Base-by-base conservation (phyloP, 37 sponge, comb jelly and placozoan genomes). In the Halisarca cf. caerulea region DNA sequence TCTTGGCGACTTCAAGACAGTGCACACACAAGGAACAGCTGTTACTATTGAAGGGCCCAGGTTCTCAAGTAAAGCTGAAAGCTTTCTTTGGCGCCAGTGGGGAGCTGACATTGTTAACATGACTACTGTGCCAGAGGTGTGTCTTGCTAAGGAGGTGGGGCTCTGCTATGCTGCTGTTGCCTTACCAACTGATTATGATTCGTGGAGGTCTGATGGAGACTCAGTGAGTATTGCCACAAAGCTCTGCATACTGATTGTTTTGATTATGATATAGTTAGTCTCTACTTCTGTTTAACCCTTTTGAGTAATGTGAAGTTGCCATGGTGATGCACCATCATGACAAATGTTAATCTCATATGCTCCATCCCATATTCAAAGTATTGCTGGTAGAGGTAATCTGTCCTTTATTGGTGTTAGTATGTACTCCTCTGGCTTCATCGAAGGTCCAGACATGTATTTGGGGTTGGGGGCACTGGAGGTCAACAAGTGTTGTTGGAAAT, bases 31-130 rank as follows among this genome's bases (percentile, higher is more conserved):
- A 24, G 96, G 95, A 0, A 94, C 95, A 4, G 82, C 78, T 18
- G 88, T 96, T 18, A 96, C 99, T 33, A 93, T 98, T 23, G 97
- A 98, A 78, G 99, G 99, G 0, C 99, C 99, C 23, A 38, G 99
- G 61, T 98, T 98, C 86, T 96, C 97, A 2, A 90, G 91, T 33
- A 80, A 87, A 32, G 99, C 99, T 0, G 99, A 98, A 87, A 94
- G 95, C 42, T 39, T 66, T 36, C 34, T 98, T 81, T 98, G 88
- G 78, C 55, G 87, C 37, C 72, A 69, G 30, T 98, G 95, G 96
- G 93, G 93, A 25, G 88, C 83, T 80, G 84, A 96, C 58, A 81
- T 98, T 35, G 83, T 98, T 23, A 91, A 91, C 85, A 98, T 98
- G 99, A 98, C 99, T 0, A 94, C 95, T 24, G 95, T 98, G 2